Evolutionary conservation across 2,888 invertebrate genomes (phyloP), one percentile per base, ranked within the genome.

Genomic region (Eilema depressum): DNA sequence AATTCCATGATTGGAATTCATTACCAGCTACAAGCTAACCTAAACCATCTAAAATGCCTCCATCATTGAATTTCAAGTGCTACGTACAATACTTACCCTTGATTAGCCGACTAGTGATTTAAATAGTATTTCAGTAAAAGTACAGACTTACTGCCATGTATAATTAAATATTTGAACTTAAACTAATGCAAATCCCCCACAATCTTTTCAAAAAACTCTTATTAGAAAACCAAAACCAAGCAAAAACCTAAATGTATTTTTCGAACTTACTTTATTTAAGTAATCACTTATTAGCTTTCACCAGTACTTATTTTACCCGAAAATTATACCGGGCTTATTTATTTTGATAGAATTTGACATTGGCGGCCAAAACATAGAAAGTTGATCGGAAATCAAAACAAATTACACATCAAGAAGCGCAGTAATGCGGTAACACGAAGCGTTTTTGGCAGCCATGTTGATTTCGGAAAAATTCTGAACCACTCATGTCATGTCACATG

Each of bases 341-440:
- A 81, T 84, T 83, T 79, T 82, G 78, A 79, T 79, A 47, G 63
- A 71, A 75, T 86, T 91, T 91, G 89, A 91, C 89, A 87, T 89
- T 89, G 84, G 87, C 88, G 87, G 85, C 83, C 83, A 85, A 85
- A 80, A 83, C 75, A 76, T 71, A 68, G 75, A 79, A 66, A 68
- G 77, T 77, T 83, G 87, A 85, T 89, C 89, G 84, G 87, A 91
- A 87, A 86, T 85, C 80, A 75, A 68, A 75, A 73, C 64, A 74
- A 80, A 77, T 76, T 71, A 72, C 60, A 72, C 63, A 71, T 70
- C 61, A 76, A 76, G 77, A 87, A 89, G 88, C 91, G 91, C 91
- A 91, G 89, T 87, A 91, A 91, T 91, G 90, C 91, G 89, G 83
- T 84, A 77, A 63, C 64, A 66, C 30, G 66, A 63, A 75, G 75